Percentiles rank a stretch among this genome's conserved stretches.
Conservation (phyloP, 2,888 invertebrate species). For the Heliconius charithonia region DNA sequence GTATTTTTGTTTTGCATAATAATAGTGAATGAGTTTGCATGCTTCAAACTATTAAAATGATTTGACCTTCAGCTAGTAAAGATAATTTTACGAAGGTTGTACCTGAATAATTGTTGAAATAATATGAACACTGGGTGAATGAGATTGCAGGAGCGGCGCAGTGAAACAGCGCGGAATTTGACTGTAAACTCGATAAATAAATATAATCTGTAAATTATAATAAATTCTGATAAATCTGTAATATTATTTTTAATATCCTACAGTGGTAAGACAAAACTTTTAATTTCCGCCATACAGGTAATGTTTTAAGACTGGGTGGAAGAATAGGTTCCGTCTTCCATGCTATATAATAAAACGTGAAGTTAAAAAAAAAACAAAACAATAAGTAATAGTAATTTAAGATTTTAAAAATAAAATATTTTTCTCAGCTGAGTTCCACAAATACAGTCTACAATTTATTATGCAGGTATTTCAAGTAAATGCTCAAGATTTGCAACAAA, state of each 20-base stretch:
- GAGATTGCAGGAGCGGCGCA: too few species aligned
- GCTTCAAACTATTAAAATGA: constrained; percentile 5
- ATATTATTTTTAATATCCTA: not conserved
- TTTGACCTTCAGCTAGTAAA: not conserved
- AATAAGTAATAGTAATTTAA: not conserved
- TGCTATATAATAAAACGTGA: too few species aligned
- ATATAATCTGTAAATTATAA: too few species aligned
- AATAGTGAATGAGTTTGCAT: not conserved
- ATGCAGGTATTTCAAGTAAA: constrained; percentile 33
- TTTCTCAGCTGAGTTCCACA: not conserved
- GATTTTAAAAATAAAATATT: not conserved
- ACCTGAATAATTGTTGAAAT: constrained; percentile 5
- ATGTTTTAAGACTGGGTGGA: not conserved
- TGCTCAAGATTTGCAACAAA: constrained; percentile 36
- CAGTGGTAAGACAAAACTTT: not conserved
- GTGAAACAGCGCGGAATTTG: too few species aligned
- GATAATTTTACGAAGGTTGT: constrained; percentile 6
- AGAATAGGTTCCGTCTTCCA: too few species aligned
- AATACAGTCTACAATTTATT: constrained; percentile 25
- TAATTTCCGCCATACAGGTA: not conserved
- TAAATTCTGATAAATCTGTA: too few species aligned
- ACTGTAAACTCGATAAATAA: too few species aligned
- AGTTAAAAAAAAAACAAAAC: too few species aligned
- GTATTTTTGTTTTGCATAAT: not conserved
- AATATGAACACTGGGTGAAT: not conserved